These are phyloP conservation scores for Eulemur rufifrons DNA, from an alignment of 2,113 vertebrate genomes.

Conservation along the genomic window DNA sequence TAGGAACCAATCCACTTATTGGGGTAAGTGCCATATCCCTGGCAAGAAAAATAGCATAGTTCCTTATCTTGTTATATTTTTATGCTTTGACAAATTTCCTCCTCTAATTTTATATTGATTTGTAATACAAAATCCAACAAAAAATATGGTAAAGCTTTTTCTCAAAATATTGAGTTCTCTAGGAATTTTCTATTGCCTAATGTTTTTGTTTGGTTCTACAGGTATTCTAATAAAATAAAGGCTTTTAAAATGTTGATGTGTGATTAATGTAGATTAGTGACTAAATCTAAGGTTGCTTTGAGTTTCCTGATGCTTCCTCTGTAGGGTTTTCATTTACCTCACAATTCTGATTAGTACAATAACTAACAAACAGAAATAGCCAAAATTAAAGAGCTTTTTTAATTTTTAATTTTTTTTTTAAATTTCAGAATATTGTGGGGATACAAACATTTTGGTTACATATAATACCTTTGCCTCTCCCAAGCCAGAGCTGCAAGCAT, in stretches of 20 bases:
- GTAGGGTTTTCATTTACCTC: background rate
- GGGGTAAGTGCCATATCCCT: background rate
- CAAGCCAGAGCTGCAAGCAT: too few species aligned
- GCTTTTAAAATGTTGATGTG: background rate
- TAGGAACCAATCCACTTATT: background rate
- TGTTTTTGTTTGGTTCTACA: background rate
- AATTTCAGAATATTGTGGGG: too few species aligned
- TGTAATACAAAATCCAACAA: background rate
- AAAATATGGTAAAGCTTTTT: background rate
- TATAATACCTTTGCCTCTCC: too few species aligned
- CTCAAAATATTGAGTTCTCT: background rate
- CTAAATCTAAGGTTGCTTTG: background rate
- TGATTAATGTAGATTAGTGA: background rate
- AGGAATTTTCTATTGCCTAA: background rate
- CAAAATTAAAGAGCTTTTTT: background rate
- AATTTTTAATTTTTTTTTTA: background rate
- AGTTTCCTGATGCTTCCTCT: background rate
- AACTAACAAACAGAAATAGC: background rate
- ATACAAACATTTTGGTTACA: too few species aligned
- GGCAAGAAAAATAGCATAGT: background rate
- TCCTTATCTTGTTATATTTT: background rate
- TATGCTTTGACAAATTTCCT: background rate
- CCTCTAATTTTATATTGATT: background rate
- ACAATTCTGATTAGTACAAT: background rate
- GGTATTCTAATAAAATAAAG: background rate